These are phyloP conservation scores for Drosophila borborema DNA, from an alignment of 2,888 invertebrate genomes.

Conservation along the genomic window DNA sequence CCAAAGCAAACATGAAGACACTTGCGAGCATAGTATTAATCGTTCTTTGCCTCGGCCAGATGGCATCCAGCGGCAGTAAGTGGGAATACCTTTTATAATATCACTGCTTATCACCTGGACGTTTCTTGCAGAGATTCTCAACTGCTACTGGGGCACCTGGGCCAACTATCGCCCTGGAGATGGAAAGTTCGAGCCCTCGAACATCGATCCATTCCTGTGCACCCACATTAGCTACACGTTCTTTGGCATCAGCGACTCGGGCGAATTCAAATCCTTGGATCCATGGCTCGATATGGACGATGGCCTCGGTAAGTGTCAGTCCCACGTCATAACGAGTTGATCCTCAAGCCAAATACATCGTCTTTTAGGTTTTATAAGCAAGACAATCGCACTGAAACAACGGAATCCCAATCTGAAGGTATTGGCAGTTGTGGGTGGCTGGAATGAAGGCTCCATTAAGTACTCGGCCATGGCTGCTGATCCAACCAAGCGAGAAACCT, in stretches of 20 bases:
- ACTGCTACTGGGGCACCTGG: slow-evolving; percentile 80
- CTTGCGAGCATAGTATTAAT: slow-evolving; percentile 39
- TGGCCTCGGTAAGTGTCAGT: slow-evolving; percentile 58
- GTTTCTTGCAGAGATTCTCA: slow-evolving; percentile 59
- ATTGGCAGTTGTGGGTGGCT: slow-evolving; percentile 94
- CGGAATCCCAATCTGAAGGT: slow-evolving; percentile 87
- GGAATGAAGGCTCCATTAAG: slow-evolving; percentile 96
- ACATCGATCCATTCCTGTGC: slow-evolving; percentile 72
- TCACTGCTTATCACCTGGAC: neutral
- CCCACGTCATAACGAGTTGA: neutral
- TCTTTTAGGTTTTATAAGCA: slow-evolving; percentile 46
- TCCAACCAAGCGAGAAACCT: slow-evolving; percentile 89
- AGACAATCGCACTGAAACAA: slow-evolving; percentile 65
- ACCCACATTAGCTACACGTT: slow-evolving; percentile 77
- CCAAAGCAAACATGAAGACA: slow-evolving; percentile 48
- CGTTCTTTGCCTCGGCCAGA: slow-evolving; percentile 45
- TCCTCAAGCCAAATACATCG: neutral
- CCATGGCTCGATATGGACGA: slow-evolving; percentile 68
- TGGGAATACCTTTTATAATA: neutral
- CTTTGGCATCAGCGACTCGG: slow-evolving; percentile 68
- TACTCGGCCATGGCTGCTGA: slow-evolving; percentile 93
- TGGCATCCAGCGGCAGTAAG: slow-evolving; percentile 59
- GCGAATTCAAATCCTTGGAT: slow-evolving; percentile 66
- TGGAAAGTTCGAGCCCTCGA: slow-evolving; percentile 64
- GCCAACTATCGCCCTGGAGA: slow-evolving; percentile 71